Conservation (phyloP, 2,113 vertebrate genomes). For the Australoheros scitulus region DNA sequence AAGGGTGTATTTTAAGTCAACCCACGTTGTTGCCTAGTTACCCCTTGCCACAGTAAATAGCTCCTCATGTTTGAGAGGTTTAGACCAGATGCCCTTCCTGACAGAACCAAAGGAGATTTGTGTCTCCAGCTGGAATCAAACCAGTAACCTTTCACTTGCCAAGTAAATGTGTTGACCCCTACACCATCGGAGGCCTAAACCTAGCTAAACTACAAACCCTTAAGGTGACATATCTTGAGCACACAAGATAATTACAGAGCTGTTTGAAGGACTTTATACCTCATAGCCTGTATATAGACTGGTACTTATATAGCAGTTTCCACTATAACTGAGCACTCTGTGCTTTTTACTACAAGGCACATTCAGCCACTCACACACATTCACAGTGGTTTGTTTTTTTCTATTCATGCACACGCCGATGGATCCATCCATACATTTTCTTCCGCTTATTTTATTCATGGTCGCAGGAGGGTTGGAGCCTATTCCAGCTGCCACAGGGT, state of each 20-base stretch:
- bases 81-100: not conserved
- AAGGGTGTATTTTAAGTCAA: not conserved
- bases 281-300: not conserved
- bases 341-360: not conserved
- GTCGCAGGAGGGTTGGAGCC: too few relatives aligned
- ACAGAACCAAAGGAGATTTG: not conserved
- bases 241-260: too few relatives aligned
- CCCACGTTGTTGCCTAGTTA: not conserved
- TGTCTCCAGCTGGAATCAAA: not conserved
- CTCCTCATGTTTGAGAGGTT: not conserved
- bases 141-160: not conserved
- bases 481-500: too few relatives aligned
- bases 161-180: not conserved
- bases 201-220: too few relatives aligned
- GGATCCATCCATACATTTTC: too few relatives aligned
- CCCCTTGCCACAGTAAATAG: not conserved
- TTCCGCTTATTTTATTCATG: too few relatives aligned
- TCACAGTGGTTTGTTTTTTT: too few relatives aligned
- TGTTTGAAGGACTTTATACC: not conserved
- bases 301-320: not conserved
- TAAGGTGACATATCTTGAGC: too few relatives aligned
- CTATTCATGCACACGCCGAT: too few relatives aligned
- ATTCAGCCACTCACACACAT: not conserved
- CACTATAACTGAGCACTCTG: not conserved
- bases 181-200: not conserved